A percentile compares a stretch with the other conserved stretches of the same genome.
These are phyloP conservation scores for Nannoperca australis DNA, from an alignment of 2,797 vertebrate species.

Conservation along the genomic window DNA sequence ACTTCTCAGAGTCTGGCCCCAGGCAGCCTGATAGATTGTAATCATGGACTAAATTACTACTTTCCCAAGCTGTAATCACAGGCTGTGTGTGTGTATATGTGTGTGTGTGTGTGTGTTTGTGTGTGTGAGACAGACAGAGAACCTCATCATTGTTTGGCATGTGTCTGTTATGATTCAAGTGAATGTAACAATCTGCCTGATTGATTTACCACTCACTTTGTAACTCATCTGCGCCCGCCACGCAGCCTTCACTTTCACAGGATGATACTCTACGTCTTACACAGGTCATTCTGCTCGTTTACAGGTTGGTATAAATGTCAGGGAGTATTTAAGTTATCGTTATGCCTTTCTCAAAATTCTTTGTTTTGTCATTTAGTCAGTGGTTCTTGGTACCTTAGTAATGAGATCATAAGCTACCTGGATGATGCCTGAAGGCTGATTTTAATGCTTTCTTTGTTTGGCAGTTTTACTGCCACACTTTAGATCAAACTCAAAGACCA, in stretches of 20 bases:
- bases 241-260: conserved; percentile 43
- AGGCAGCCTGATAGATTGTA: conserved; percentile 86
- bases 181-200: conserved; percentile 73
- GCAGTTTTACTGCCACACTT: conserved; percentile 8
- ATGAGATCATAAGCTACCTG: conserved; percentile 2
- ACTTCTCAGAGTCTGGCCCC: conserved; percentile 85
- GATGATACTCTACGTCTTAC: conserved; percentile 33
- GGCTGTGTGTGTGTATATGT: conserved; percentile 54
- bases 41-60: conserved; percentile 86
- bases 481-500: conserved; percentile 24
- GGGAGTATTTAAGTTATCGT: conserved; percentile 25
- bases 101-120: conserved; percentile 29
- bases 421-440: conserved; percentile 7
- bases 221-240: conserved; percentile 53
- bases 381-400: not conserved
- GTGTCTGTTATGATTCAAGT: conserved; percentile 79
- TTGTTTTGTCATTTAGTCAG: conserved; percentile 2
- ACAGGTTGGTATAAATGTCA: conserved; percentile 25
- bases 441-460: conserved; percentile 18
- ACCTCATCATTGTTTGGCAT: conserved; percentile 79
- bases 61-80: conserved; percentile 84
- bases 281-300: conserved; percentile 1
- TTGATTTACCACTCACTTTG: conserved; percentile 72
- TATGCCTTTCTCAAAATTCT: conserved; percentile 2
- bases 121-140: conserved; percentile 59